Evolutionary conservation across 2,888 invertebrate genomes (phyloP).

Genomic region (Teleogryllus oceanicus): DNA sequence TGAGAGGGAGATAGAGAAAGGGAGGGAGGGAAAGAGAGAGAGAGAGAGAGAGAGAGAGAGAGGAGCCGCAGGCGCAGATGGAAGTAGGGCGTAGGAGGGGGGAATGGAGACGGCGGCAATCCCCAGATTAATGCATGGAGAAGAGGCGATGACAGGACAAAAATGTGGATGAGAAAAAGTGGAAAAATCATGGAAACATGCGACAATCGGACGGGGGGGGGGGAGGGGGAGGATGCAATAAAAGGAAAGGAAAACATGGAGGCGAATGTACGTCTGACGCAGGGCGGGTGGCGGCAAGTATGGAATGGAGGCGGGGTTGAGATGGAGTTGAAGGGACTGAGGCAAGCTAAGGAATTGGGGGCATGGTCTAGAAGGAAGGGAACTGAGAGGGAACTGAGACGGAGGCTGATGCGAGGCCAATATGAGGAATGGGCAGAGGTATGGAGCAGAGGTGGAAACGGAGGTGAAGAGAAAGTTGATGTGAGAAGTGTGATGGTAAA

Average conservation of each 20-base stretch:
- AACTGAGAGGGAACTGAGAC: too few species aligned
- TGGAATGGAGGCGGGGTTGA: too few species aligned
- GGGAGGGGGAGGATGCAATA: background rate
- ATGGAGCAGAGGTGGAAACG: too few species aligned
- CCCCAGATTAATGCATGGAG: background rate
- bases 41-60: constrained; percentile 2
- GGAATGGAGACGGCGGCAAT: background rate
- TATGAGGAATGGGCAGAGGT: too few species aligned
- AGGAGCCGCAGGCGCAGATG: background rate
- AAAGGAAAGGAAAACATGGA: background rate
- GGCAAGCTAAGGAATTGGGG: too few species aligned
- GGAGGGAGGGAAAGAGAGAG: background rate
- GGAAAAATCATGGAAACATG: background rate
- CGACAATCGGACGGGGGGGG: background rate
- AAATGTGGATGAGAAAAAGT: background rate
- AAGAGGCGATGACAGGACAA: background rate
- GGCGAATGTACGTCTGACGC: too few species aligned
- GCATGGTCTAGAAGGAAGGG: too few species aligned
- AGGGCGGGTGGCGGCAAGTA: too few species aligned
- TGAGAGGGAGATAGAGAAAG: background rate
- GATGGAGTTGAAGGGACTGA: too few species aligned
- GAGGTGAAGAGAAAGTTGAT: too few species aligned
- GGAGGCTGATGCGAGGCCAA: too few species aligned
- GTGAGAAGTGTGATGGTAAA: too few species aligned
- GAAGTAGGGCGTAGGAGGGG: background rate